phyloP scores from a whole-genome alignment of 2,113 vertebrate genomes.

The Melanerpes aurifrons region DNA sequence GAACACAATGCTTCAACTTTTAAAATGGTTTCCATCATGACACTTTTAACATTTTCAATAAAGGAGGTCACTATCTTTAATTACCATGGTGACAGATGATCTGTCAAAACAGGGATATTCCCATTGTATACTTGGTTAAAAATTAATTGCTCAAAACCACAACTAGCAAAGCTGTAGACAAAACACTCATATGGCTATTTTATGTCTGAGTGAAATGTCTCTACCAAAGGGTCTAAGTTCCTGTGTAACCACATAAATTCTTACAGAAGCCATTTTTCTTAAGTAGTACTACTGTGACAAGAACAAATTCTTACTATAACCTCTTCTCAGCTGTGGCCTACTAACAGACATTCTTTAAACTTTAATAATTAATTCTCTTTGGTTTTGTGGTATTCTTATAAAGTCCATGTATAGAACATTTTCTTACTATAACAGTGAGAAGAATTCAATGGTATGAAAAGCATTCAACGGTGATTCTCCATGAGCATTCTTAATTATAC shows the following conservation, averaged over 20 bases:
- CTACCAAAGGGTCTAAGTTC: neutral
- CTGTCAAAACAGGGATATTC: neutral
- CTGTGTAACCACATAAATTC: neutral
- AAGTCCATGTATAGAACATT: fast-evolving
- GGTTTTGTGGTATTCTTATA: neutral
- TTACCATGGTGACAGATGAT: neutral
- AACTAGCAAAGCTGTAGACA: neutral
- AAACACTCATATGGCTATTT: neutral
- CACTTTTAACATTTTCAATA: neutral
- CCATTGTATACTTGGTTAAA: neutral
- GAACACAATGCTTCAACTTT: neutral
- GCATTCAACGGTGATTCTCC: neutral
- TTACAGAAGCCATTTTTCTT: neutral
- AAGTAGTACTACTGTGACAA: neutral
- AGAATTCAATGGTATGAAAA: neutral
- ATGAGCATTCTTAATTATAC: neutral
- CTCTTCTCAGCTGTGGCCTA: neutral
- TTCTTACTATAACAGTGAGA: neutral
- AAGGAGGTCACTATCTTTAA: neutral
- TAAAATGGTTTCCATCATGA: neutral
- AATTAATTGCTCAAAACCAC: neutral
- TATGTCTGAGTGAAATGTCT: neutral
- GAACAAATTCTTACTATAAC: neutral
- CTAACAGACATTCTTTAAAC: neutral
- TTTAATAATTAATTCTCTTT: neutral